Percentiles rank a stretch among this genome's conserved stretches.
phyloP scores from a whole-genome alignment of 2,888 invertebrate species.

The Eumacrocentrus americanus region DNA sequence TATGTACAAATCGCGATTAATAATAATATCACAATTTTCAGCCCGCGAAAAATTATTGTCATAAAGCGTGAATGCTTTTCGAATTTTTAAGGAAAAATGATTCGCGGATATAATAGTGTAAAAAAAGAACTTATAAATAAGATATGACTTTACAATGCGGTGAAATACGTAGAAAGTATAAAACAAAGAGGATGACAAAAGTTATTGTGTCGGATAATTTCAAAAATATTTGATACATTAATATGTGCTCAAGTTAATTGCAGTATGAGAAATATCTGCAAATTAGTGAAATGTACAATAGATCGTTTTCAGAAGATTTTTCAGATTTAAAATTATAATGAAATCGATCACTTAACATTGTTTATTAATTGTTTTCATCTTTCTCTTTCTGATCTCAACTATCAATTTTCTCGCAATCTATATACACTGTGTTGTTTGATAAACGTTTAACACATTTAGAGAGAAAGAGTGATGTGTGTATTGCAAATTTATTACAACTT shows the following conservation, averaged over 20 bases:
- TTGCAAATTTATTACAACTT: no score
- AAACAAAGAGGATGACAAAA: neutral
- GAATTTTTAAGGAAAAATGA: neutral
- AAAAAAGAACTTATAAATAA: neutral
- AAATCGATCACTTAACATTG: neutral
- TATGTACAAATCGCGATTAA: slow-evolving; percentile 2
- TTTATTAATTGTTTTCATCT: no score
- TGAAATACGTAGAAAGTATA: slow-evolving; percentile 1
- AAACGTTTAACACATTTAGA: no score
- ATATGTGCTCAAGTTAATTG: neutral
- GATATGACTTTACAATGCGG: neutral
- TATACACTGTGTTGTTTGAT: no score
- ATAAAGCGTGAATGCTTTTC: neutral
- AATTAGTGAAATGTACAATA: no score
- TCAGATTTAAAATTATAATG: neutral
- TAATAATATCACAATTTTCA: neutral
- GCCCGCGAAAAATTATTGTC: neutral
- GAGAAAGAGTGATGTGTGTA: no score
- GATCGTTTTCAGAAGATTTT: neutral
- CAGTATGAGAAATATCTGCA: neutral
- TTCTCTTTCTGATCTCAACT: no score
- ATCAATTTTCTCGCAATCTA: no score
- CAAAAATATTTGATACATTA: neutral
- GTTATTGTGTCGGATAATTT: neutral
- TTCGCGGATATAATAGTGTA: neutral